These are phyloP conservation scores for Dicyrtomina minuta DNA, from an alignment of 2,888 invertebrate species.

Conservation along the genomic window DNA sequence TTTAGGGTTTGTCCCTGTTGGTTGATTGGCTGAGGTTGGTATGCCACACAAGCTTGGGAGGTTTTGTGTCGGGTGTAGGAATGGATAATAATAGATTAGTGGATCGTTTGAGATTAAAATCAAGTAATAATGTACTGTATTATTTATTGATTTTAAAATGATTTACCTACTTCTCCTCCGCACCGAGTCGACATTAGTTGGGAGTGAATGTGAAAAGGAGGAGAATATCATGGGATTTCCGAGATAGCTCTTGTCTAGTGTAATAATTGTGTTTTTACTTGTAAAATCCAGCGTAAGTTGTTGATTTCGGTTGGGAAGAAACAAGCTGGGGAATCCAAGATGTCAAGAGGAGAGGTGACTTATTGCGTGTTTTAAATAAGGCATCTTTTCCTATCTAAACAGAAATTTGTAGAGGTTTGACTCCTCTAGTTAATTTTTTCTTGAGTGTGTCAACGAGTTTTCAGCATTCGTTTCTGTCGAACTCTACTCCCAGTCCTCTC, in stretches of 20 bases:
- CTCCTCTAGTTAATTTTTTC: constrained; percentile 36
- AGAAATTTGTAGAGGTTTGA: constrained; percentile 45
- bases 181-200: no score
- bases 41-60: no score
- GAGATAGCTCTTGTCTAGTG: background rate
- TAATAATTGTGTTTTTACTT: background rate
- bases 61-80: no score
- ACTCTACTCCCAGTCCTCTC: constrained; percentile 1
- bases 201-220: background rate
- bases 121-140: no score
- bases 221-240: background rate
- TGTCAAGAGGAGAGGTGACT: constrained; percentile 44
- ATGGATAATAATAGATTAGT: no score
- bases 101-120: no score
- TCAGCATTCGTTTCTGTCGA: background rate
- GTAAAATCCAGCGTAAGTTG: constrained; percentile 21
- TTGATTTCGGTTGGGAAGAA: constrained; percentile 26
- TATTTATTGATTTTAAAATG: no score
- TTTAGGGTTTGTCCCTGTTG: no score
- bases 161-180: no score
- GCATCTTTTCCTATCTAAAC: constrained; percentile 49
- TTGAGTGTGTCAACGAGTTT: constrained; percentile 13
- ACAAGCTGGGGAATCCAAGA: constrained; percentile 28
- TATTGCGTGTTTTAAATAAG: constrained; percentile 47
- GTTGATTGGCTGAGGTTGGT: no score